Percentiles rank a stretch among this genome's conserved stretches.
phyloP scores from a whole-genome alignment of 2,888 invertebrate genomes.

The Eilema depressum region DNA sequence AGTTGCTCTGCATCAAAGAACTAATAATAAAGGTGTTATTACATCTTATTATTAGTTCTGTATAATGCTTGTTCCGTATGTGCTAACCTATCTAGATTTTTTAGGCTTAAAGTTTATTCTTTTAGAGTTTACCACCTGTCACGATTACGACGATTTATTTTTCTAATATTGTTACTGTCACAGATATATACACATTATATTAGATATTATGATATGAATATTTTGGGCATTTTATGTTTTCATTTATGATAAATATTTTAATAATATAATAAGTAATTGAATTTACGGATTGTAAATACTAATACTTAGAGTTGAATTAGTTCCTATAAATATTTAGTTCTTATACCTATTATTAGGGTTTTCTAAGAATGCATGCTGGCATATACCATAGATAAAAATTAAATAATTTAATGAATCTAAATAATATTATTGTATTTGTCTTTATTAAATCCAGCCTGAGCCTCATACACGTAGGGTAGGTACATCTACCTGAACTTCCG shows the following conservation, averaged over 20 bases:
- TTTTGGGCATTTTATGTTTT: background rate
- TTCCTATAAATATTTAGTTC: conserved; percentile 40
- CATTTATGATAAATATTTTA: conserved; percentile 11
- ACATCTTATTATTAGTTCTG: no score
- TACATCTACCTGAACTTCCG: no score
- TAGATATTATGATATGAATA: background rate
- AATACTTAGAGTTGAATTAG: conserved; percentile 33
- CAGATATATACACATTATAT: background rate
- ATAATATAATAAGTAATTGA: conserved; percentile 29
- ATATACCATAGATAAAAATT: background rate
- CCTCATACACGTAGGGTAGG: no score
- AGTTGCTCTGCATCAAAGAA: no score
- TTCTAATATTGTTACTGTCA: background rate
- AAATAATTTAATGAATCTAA: conserved; percentile 6
- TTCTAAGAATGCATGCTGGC: conserved; percentile 41
- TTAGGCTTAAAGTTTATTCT: background rate
- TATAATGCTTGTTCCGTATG: no score
- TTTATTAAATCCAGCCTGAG: background rate
- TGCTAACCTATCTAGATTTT: no score
- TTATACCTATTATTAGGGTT: conserved; percentile 19
- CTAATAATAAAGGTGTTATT: no score
- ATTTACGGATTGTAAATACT: conserved; percentile 55
- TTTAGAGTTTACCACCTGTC: no score
- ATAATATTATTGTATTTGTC: background rate
- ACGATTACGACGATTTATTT: background rate